phyloP scores from a whole-genome alignment of 2,113 vertebrate genomes.

The Cyphomyrus discorhynchus region DNA sequence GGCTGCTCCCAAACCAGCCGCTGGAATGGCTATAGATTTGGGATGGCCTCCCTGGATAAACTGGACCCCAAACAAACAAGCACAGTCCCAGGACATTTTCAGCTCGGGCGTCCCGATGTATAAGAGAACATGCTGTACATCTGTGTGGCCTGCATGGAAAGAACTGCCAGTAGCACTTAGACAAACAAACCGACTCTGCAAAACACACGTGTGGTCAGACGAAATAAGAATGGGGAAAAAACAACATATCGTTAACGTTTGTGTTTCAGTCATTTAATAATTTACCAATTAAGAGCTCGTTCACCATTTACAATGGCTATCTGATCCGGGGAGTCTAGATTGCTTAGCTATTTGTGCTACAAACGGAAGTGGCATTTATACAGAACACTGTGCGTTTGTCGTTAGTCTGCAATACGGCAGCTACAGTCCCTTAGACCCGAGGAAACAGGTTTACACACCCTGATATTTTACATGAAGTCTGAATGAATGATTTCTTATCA shows the following conservation, averaged over 20 bases:
- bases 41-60: conserved; percentile 4
- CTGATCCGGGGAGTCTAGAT: not conserved
- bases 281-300: not conserved
- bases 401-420: conserved; percentile 17
- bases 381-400: conserved; percentile 14
- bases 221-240: not conserved
- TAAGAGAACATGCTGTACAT: conserved; percentile 10
- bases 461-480: not conserved
- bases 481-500: conserved; percentile 12
- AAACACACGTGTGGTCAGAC: conserved; percentile 6
- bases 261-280: conserved; percentile 16
- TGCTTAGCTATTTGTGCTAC: conserved; percentile 11
- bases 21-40: not conserved
- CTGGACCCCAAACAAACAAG: conserved; percentile 12
- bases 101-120: conserved; percentile 11
- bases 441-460: not conserved
- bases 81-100: conserved; percentile 8
- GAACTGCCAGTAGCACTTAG: not conserved
- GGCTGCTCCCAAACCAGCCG: not conserved
- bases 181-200: conserved; percentile 16
- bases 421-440: not conserved
- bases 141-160: conserved; percentile 17
- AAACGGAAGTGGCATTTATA: conserved; percentile 15
- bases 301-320: not conserved
- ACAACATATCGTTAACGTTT: not conserved